Evolutionary conservation across 2,113 vertebrate species (phyloP).

Genomic region (Nyctereutes procyonoides): DNA sequence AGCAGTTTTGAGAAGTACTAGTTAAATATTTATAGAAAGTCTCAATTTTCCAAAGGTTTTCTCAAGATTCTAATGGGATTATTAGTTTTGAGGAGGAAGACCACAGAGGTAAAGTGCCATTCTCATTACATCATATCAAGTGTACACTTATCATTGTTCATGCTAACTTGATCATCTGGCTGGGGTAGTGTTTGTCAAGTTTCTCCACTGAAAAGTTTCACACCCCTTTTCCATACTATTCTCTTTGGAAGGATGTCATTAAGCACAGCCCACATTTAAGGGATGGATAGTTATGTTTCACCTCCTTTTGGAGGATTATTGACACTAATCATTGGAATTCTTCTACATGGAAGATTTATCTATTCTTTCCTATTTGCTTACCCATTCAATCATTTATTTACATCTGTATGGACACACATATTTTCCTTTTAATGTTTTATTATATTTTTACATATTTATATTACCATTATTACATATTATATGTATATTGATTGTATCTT

Average conservation of each 20-base stretch:
- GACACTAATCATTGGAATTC: neutral
- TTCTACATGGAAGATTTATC: conserved; percentile 1
- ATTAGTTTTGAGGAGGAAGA: neutral
- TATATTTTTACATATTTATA: neutral
- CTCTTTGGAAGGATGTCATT: neutral
- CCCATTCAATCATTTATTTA: neutral
- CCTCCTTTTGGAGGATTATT: neutral
- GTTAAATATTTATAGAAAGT: neutral
- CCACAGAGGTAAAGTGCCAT: neutral
- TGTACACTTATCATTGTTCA: neutral
- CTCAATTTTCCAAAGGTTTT: neutral
- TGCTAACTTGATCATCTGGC: neutral
- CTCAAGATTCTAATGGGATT: neutral
- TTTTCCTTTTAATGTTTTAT: conserved; percentile 17
- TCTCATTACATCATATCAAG: neutral
- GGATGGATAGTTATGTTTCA: neutral
- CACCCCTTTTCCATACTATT: neutral
- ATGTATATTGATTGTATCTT: neutral
- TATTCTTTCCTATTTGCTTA: conserved; percentile 31
- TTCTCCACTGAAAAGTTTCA: neutral
- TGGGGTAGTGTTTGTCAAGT: neutral
- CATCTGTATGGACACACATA: neutral
- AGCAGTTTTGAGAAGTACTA: neutral
- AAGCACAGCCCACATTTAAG: neutral
- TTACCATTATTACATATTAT: neutral